Conservation (phyloP, 2,113 vertebrate genomes). For the Brienomyrus brachyistius region DNA sequence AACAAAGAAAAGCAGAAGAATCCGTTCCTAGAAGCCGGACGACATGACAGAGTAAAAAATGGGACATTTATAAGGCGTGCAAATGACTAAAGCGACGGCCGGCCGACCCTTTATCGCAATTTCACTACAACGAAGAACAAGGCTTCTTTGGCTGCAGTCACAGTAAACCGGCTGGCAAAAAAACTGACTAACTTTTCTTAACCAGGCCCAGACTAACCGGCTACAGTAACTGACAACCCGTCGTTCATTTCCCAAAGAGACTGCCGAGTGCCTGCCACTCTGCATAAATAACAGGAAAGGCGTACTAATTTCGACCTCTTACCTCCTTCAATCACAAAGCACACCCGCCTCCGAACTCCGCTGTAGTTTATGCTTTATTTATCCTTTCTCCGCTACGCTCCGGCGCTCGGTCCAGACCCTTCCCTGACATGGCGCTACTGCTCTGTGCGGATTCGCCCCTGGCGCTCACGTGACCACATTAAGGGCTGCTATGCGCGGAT, state of each 20-base stretch:
- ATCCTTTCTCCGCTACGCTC: background rate
- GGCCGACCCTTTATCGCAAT: background rate
- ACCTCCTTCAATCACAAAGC: background rate
- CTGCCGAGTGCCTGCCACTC: background rate
- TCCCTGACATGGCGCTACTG: constrained; percentile 5
- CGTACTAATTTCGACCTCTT: background rate
- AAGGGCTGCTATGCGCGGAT: background rate
- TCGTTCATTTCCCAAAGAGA: background rate
- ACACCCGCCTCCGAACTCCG: background rate
- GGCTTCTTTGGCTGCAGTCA: background rate
- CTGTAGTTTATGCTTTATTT: background rate
- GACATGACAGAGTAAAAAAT: background rate
- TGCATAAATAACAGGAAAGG: background rate
- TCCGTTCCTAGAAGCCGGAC: background rate
- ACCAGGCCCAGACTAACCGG: background rate
- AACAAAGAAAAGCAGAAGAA: background rate
- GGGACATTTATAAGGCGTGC: background rate
- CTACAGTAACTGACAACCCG: background rate
- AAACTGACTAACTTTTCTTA: background rate
- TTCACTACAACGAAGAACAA: background rate
- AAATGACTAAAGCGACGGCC: background rate
- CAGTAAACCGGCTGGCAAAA: background rate
- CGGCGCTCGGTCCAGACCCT: background rate
- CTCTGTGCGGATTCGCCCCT: background rate
- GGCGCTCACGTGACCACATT: constrained; percentile 5